Base-by-base conservation (phyloP, 1,140 invertebrate species). In the Pseudomyrmex pallidus region DNA sequence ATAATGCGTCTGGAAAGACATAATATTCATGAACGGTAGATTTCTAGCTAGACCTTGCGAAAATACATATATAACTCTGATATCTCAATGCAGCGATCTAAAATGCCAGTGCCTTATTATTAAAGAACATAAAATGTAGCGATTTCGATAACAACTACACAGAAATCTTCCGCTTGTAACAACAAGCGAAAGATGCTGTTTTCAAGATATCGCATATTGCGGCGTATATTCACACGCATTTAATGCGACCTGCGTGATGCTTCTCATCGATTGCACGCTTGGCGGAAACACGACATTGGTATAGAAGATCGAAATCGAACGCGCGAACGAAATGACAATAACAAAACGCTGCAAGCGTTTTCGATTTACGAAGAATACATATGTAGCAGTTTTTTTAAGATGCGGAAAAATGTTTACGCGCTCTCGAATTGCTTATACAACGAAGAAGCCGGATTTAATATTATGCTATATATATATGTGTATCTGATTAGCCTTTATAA, bases 41-140 rank as follows among this genome's bases (percentile, higher is more conserved):
- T 80, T 70, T 59, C 54, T 48, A 35, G 64, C 15, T 15, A 59
- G 76, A 78, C 61, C 48, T 59, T 54, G 22, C 17, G 74, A 70
- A 80, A 80, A 80, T 72, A 13, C 3, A 35, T 50, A 35, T 50
- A 59, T 80, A 80, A 80, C 72, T 35, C 35, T 72, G 66, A 72
- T 61, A 70, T 54, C 48, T 70, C 25, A 25, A n/a, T 66, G 52
- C 76, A 0, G 22, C 66, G 35, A 22, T 22, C 5, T 57, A 17
- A 57, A 50, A 12, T 56, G 20, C 35, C 35, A 35, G 35, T 35
- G 35, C 35, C 35, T 35, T 35, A 35, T 35, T 35, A 35, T 35
- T 35, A 35, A 35, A 35, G 35, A 35, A 48, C 22, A 76, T 76
- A 35, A 35, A 76, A 8, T n/a, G 44, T 2, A 57, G 76, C 70